These are phyloP conservation scores for Setipinna tenuifilis DNA, from an alignment of 2,797 vertebrate genomes.

Conservation along the genomic window DNA sequence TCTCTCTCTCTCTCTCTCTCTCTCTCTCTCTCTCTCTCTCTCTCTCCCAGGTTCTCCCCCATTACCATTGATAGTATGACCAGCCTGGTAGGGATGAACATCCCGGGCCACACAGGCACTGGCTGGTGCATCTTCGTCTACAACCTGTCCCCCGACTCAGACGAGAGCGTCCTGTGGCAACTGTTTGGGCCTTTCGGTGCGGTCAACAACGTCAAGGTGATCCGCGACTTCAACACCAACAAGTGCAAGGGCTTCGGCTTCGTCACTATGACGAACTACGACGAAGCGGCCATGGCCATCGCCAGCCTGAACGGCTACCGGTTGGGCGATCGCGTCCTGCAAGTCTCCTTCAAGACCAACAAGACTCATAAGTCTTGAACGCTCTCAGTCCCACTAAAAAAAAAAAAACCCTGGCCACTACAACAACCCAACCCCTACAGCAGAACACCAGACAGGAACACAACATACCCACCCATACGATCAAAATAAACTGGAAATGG, in stretches of 20 bases:
- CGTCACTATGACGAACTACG: conserved; percentile 99
- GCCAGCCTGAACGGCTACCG: conserved; percentile 99
- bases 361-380: conserved; percentile 99
- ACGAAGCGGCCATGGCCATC: conserved; percentile 99
- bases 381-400: conserved; percentile 44
- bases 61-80: conserved; percentile 99
- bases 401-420: conserved; percentile 58
- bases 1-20: conserved; percentile 35
- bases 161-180: conserved; percentile 99
- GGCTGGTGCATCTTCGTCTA: conserved; percentile 99
- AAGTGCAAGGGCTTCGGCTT: conserved; percentile 99
- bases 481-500: conserved; percentile 96
- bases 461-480: conserved; percentile 73
- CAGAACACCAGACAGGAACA: conserved; percentile 79
- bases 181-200: conserved; percentile 98
- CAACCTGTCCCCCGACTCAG: conserved; percentile 98
- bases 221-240: conserved; percentile 99
- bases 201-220: conserved; percentile 99
- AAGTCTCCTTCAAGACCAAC: conserved; percentile 99
- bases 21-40: conserved; percentile 20
- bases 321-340: conserved; percentile 98
- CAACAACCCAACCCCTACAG: conserved; percentile 75
- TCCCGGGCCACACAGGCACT: conserved; percentile 98
- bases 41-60: conserved; percentile 90
- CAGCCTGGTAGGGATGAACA: conserved; percentile 99